phyloP scores from a whole-genome alignment of 2,888 invertebrate genomes.

The Heliothis peltigera region DNA sequence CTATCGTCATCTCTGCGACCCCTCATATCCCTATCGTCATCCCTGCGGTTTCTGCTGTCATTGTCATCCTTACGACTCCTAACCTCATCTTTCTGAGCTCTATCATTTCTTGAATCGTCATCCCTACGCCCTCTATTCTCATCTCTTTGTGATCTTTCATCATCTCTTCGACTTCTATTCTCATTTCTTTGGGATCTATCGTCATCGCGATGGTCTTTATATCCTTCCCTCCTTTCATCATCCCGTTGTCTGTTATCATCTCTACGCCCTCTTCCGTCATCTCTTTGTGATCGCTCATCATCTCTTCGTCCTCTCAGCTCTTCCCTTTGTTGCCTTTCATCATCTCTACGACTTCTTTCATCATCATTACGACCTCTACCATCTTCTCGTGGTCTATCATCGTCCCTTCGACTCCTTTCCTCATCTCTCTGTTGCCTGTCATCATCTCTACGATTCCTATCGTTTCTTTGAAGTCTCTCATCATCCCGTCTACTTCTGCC shows the following conservation, averaged over 20 bases:
- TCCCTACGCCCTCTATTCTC: constrained; percentile 33
- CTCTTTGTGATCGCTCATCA: constrained; percentile 28
- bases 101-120: constrained; percentile 15
- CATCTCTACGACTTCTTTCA: constrained; percentile 47
- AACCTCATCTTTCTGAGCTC: constrained; percentile 26
- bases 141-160: constrained; percentile 24
- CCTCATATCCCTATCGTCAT: constrained; percentile 37
- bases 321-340: constrained; percentile 34
- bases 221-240: constrained; percentile 20
- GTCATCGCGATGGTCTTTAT: constrained; percentile 21
- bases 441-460: constrained; percentile 28
- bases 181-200: neutral
- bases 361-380: constrained; percentile 46
- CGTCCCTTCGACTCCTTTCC: constrained; percentile 16
- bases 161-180: constrained; percentile 2
- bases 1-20: constrained; percentile 46
- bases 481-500: constrained; percentile 31
- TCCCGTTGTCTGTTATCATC: constrained; percentile 31
- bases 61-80: constrained; percentile 36
- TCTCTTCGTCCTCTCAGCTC: constrained; percentile 35
- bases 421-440: constrained; percentile 18
- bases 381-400: constrained; percentile 26
- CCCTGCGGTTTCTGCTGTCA: constrained; percentile 23
- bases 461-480: constrained; percentile 23
- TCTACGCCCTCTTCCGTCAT: constrained; percentile 24